Base-by-base conservation (phyloP, 2,888 invertebrate species). In the Lasioglossum morio region DNA sequence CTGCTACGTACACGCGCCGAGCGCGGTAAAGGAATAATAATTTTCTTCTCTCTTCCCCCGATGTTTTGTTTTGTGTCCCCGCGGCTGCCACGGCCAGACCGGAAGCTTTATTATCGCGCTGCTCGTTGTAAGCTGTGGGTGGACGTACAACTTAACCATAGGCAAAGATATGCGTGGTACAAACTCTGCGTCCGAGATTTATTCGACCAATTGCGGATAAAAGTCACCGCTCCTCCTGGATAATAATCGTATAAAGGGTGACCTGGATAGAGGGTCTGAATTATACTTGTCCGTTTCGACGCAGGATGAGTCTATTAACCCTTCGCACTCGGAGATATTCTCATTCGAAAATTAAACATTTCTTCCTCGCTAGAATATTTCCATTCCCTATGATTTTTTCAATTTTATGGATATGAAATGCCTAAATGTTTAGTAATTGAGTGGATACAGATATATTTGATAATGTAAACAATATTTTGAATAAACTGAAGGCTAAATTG, bases 81-180 rank as follows among this genome's bases (percentile, higher is more conserved):
- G 81, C 73, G 85, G 85, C 88, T 75, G 83, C 34, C 77, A 77
- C 82, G 84, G 86, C 87, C 92, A 91, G 92, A 92, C 91, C 92
- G 92, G 92, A 92, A 92, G 84, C 87, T 85, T 89, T 87, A 87
- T 92, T 92, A 92, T 92, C 92, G 88, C 81, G 80, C 78, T 79
- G 84, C 84, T 89, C 85, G 85, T 86, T 86, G 84, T 72, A 40
- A 87, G 72, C 57, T 82, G 86, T 90, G 88, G 85, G 79, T 89
- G 89, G 79, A 89, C 69, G 79, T 76, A 48, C 73, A 85, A 76
- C 74, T 81, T 79, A 82, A 81, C 81, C 76, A 63, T 78, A n/a
- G 72, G 82, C 87, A 72, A 82, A 78, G 81, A 88, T 85, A 86
- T 69, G 81, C 70, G 30, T 14, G 70, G 69, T 75, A 73, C 83